Percentiles rank a stretch among this genome's conserved stretches.
phyloP scores from a whole-genome alignment of 2,797 vertebrate genomes.

The Phyllotis vaccarum region DNA sequence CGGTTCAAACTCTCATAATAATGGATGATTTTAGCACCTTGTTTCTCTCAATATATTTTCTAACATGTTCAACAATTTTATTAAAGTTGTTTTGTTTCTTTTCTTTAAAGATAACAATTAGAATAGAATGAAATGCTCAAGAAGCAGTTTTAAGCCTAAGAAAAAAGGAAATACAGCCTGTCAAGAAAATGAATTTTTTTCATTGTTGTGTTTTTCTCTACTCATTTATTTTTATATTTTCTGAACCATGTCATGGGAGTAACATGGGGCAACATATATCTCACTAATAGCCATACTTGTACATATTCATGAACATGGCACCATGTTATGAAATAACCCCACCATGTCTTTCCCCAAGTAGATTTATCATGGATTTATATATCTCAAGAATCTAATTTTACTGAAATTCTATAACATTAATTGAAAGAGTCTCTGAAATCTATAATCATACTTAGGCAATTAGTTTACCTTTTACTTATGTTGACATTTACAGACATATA shows the following conservation, averaged over 20 bases:
- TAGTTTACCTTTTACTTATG: not conserved
- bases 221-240: slow-evolving; percentile 53
- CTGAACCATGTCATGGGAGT: not conserved
- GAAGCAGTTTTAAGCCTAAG: slow-evolving; percentile 54
- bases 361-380: slow-evolving; percentile 1
- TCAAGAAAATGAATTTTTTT: not conserved
- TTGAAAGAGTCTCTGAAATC: not conserved
- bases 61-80: slow-evolving; percentile 68
- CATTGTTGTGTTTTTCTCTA: not conserved
- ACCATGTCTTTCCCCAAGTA: not conserved
- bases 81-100: slow-evolving; percentile 54
- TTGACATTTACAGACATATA: not conserved
- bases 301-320: not conserved
- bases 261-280: not conserved
- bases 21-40: slow-evolving; percentile 70
- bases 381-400: not conserved
- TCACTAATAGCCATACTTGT: not conserved
- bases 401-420: not conserved
- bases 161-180: slow-evolving; percentile 67
- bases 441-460: not conserved
- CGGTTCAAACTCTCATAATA: slow-evolving; percentile 74
- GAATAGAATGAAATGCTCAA: slow-evolving; percentile 75
- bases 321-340: not conserved
- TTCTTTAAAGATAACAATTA: slow-evolving; percentile 75
- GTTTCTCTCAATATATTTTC: slow-evolving; percentile 55